A percentile compares a stretch with the other conserved stretches of the same genome.
phyloP scores from a whole-genome alignment of 2,113 vertebrate species.

The Scortum barcoo region DNA sequence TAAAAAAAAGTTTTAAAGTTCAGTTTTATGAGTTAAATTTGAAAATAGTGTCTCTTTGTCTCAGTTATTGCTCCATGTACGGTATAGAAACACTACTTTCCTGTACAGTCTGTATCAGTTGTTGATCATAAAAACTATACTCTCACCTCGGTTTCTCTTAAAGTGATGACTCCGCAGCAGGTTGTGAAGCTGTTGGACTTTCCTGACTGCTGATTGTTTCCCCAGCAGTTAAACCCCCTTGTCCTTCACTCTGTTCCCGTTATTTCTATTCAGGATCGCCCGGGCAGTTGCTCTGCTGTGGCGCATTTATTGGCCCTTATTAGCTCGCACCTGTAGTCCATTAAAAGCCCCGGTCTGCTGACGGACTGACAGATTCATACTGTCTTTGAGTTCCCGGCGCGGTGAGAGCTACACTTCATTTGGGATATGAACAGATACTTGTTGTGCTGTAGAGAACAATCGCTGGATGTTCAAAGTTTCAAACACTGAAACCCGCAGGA shows the following conservation, averaged over 20 bases:
- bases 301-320: conserved; percentile 75
- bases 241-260: conserved; percentile 39
- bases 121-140: not conserved
- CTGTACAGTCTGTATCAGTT: not conserved
- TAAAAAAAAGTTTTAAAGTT: not conserved
- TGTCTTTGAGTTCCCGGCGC: conserved; percentile 35
- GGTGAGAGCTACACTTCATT: conserved; percentile 45
- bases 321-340: conserved; percentile 73
- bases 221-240: conserved; percentile 52
- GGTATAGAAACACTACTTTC: not conserved
- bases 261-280: conserved; percentile 34
- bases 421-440: conserved; percentile 41
- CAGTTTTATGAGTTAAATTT: not conserved
- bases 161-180: conserved; percentile 56
- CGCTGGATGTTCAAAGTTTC: conserved; percentile 55
- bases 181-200: conserved; percentile 58
- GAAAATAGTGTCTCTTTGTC: not conserved
- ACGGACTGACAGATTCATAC: conserved; percentile 31
- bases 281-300: conserved; percentile 69
- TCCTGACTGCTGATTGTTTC: conserved; percentile 55
- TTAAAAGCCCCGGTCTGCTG: conserved; percentile 51
- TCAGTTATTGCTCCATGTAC: not conserved
- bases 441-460: conserved; percentile 50
- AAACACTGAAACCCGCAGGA: conserved; percentile 56
- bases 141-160: conserved; percentile 18